Percentiles rank a stretch among this genome's conserved stretches.
phyloP scores from a whole-genome alignment of 2,888 invertebrate genomes.

The Stenchaetothrips biformis region DNA sequence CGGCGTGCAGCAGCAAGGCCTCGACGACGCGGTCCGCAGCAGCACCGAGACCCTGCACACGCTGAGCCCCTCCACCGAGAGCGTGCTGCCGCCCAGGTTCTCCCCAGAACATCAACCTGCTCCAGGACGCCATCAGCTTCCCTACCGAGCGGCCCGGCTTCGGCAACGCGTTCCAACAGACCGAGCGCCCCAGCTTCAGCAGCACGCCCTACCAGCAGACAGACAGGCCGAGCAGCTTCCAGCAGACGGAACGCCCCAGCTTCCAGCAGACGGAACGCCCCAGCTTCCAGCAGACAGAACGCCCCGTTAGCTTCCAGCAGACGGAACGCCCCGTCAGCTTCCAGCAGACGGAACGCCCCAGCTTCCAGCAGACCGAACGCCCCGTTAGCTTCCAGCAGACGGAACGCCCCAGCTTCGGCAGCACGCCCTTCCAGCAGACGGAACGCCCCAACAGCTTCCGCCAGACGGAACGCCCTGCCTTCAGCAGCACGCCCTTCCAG shows the following conservation, averaged over 20 bases:
- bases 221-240: background rate
- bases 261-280: too few relatives aligned
- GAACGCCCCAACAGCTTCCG: background rate
- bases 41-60: slow-evolving; percentile 3
- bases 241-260: background rate
- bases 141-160: background rate
- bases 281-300: too few relatives aligned
- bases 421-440: background rate
- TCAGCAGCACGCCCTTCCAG: background rate
- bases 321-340: background rate
- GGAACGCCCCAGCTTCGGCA: background rate
- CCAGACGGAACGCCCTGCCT: background rate
- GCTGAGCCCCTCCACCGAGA: slow-evolving; percentile 8
- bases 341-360: background rate
- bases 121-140: background rate
- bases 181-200: background rate
- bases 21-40: slow-evolving; percentile 1
- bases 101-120: slow-evolving; percentile 1
- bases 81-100: background rate
- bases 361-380: too few relatives aligned
- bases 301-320: too few relatives aligned
- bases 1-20: background rate
- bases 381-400: too few relatives aligned
- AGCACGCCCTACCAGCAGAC: background rate
- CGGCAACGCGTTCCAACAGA: background rate